Conservation (phyloP, 2,797 vertebrate species). For the Taenioides sp. region DNA sequence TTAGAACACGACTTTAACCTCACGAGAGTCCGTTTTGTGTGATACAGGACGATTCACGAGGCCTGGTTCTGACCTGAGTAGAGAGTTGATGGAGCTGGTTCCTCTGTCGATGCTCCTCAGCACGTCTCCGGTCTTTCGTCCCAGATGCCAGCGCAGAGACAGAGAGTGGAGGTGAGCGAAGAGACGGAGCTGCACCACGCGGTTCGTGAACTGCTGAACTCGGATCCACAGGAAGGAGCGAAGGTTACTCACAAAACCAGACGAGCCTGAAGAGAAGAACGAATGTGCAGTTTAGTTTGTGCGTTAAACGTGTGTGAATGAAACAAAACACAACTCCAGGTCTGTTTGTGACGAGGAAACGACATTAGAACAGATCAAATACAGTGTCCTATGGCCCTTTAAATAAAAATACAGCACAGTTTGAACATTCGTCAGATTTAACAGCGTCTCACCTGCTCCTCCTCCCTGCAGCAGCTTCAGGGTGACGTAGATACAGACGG, state of each 20-base stretch:
- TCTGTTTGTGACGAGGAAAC: too few species aligned
- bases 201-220: conserved; percentile 94
- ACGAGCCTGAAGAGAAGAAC: conserved; percentile 70
- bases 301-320: too few species aligned
- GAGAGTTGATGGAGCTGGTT: conserved; percentile 89
- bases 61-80: conserved; percentile 82
- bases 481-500: conserved; percentile 84
- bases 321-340: too few species aligned
- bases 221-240: conserved; percentile 93
- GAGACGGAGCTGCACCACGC: conserved; percentile 86
- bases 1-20: too few species aligned
- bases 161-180: conserved; percentile 89
- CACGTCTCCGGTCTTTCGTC: conserved; percentile 91
- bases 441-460: conserved; percentile 81
- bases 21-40: too few species aligned
- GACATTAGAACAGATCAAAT: too few species aligned
- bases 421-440: too few species aligned
- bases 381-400: too few species aligned
- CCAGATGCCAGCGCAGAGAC: conserved; percentile 92
- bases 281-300: too few species aligned
- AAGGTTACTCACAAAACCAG: conserved; percentile 90
- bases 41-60: neutral
- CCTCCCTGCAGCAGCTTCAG: conserved; percentile 95
- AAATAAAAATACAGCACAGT: too few species aligned
- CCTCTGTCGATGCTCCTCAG: conserved; percentile 91